phyloP scores from a whole-genome alignment of 2,888 invertebrate genomes.

The Drosophila algonquin region DNA sequence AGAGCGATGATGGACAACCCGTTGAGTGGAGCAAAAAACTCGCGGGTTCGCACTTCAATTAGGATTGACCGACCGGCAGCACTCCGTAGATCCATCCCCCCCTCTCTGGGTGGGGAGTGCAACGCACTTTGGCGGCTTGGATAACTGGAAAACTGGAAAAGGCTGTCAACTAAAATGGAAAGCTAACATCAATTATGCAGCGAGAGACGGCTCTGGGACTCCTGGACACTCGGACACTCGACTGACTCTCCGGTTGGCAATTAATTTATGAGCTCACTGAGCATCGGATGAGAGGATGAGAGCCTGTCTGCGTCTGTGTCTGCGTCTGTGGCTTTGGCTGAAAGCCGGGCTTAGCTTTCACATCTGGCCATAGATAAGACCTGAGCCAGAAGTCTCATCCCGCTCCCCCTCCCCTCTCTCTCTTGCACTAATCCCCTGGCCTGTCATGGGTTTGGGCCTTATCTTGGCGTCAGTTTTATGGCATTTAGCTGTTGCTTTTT shows the following conservation, averaged over 20 bases:
- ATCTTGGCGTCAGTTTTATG: conserved; percentile 63
- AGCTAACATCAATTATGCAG: conserved; percentile 76
- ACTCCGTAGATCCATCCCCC: conserved; percentile 16
- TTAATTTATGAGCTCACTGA: conserved; percentile 72
- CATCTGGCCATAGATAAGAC: conserved; percentile 60
- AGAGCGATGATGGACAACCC: conserved; percentile 1
- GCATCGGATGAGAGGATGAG: conserved; percentile 13
- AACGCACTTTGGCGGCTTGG: conserved; percentile 48
- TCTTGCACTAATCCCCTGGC: conserved; percentile 45
- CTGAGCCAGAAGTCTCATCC: neutral
- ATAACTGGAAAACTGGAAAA: conserved; percentile 19
- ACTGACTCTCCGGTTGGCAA: conserved; percentile 40
- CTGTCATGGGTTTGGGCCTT: conserved; percentile 43
- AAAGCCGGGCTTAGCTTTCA: conserved; percentile 39
- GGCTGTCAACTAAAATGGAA: conserved; percentile 78
- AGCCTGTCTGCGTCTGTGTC: no score
- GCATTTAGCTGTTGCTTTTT: conserved; percentile 56
- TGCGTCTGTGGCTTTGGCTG: neutral
- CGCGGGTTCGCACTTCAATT: conserved; percentile 57
- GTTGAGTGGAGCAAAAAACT: conserved; percentile 10
- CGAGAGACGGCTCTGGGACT: conserved; percentile 4
- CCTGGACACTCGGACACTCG: conserved; percentile 18
- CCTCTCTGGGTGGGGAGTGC: conserved; percentile 56
- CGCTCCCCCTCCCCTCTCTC: conserved; percentile 22
- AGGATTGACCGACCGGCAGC: conserved; percentile 9